phyloP scores from a whole-genome alignment of 1,140 invertebrate genomes.

The Apis cerana region DNA sequence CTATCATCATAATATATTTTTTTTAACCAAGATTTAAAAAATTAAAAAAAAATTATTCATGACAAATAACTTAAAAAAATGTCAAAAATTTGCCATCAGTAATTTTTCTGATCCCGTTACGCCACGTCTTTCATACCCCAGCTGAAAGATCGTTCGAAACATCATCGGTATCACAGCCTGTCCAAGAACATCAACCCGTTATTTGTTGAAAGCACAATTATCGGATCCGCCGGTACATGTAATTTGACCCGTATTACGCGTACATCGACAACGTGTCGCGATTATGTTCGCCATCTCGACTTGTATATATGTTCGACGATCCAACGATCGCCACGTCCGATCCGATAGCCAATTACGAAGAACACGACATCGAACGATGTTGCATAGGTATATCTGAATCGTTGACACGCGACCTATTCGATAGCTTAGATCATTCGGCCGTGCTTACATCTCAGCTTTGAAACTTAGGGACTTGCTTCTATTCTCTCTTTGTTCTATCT shows the following conservation, averaged over 20 bases:
- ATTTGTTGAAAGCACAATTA: conserved; percentile 67
- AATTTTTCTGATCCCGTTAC: neutral
- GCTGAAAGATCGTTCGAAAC: conserved; percentile 49
- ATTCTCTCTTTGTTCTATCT: neutral
- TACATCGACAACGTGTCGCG: conserved; percentile 67
- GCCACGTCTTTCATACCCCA: neutral
- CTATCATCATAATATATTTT: too few species aligned
- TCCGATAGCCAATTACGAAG: conserved; percentile 71
- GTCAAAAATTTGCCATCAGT: neutral
- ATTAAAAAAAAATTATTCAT: too few species aligned
- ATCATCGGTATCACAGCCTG: conserved; percentile 36
- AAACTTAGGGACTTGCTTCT: neutral
- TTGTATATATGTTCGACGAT: conserved; percentile 23
- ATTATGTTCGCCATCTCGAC: conserved; percentile 59
- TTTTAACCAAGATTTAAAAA: too few species aligned
- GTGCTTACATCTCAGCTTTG: neutral
- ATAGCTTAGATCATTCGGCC: neutral
- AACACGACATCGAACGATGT: conserved; percentile 68
- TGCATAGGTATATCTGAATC: conserved; percentile 27
- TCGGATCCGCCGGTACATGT: conserved; percentile 61
- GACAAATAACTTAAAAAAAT: too few species aligned
- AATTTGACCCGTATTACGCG: conserved; percentile 68
- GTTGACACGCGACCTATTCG: conserved; percentile 10
- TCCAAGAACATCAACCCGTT: conserved; percentile 51
- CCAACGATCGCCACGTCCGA: conserved; percentile 58